These are phyloP conservation scores for Pangasius mekongensis DNA, from an alignment of 2,797 vertebrate genomes.

Conservation along the genomic window DNA sequence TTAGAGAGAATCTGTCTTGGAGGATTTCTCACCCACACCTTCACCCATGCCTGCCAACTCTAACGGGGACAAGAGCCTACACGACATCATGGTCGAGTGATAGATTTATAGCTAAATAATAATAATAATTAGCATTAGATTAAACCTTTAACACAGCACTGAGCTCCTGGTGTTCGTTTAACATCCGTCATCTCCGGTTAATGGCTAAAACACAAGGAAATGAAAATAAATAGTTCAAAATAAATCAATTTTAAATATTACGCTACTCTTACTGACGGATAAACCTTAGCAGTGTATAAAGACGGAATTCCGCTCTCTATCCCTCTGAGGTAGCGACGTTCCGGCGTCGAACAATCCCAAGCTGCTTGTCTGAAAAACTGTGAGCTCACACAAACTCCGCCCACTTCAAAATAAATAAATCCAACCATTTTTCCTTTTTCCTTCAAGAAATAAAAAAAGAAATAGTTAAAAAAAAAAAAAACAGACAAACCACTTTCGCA, in stretches of 20 bases:
- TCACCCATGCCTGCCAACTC: neutral
- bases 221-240: neutral
- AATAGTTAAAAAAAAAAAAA: neutral
- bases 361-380: too few species aligned
- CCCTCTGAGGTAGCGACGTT: neutral
- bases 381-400: neutral
- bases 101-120: too few species aligned
- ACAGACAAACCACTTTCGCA: neutral
- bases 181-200: neutral
- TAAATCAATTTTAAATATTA: neutral
- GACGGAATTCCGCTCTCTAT: neutral
- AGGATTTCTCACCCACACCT: too few species aligned
- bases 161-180: neutral
- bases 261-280: neutral
- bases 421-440: neutral
- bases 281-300: neutral
- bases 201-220: neutral
- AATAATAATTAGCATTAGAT: neutral
- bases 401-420: neutral
- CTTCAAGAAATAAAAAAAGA: too few species aligned
- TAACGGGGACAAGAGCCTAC: neutral
- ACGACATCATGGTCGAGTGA: neutral
- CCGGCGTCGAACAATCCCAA: neutral
- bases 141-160: neutral
- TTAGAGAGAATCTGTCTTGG: too few species aligned